Conservation (phyloP, 2,797 vertebrate genomes). For the Pangasius mekongensis region DNA sequence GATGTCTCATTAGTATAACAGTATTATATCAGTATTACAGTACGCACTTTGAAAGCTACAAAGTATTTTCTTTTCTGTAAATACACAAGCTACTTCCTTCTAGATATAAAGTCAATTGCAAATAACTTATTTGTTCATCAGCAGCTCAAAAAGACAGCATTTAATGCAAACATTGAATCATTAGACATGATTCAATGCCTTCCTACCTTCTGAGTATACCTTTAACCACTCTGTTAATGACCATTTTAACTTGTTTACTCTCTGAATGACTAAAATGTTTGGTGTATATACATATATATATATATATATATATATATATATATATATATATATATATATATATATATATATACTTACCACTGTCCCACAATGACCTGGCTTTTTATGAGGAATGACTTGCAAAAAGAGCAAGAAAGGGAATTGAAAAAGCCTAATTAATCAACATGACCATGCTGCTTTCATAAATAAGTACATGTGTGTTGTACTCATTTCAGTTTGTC, state of each 20-base stretch:
- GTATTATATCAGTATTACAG: not conserved
- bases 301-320: too few species aligned
- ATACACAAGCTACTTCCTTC: not conserved
- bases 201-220: not conserved
- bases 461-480: not conserved
- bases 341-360: too few species aligned
- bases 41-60: not conserved
- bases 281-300: too few species aligned
- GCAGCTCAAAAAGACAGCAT: not conserved
- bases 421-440: not conserved
- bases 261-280: not conserved
- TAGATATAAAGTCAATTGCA: not conserved
- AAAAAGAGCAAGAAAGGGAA: not conserved
- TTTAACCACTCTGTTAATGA: not conserved
- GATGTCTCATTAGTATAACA: not conserved
- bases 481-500: slow-evolving; percentile 26
- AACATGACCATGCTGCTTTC: slow-evolving; percentile 1
- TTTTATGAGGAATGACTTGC: not conserved
- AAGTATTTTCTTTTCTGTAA: not conserved
- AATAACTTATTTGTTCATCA: not conserved
- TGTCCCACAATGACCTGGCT: not conserved
- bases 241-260: not conserved
- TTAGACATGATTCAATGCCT: not conserved
- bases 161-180: not conserved
- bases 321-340: too few species aligned